These are phyloP conservation scores for Stegostoma tigrinum DNA, from an alignment of 2,113 vertebrate species.

Conservation along the genomic window DNA sequence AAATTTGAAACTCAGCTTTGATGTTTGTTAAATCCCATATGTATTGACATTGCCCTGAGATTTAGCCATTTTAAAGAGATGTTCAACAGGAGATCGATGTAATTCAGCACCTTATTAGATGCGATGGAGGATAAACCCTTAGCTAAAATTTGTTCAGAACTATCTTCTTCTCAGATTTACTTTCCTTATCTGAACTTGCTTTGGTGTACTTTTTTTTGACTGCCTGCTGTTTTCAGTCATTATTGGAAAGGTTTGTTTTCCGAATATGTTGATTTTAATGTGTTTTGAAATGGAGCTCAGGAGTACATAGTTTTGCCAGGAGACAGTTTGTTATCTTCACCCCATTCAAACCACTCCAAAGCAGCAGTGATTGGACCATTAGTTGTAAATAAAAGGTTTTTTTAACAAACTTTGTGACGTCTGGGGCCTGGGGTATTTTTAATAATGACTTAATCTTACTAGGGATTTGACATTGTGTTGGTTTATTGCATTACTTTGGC, in stretches of 20 bases:
- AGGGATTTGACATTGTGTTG: conserved; percentile 51
- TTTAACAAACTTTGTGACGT: conserved; percentile 46
- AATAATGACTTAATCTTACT: conserved; percentile 49
- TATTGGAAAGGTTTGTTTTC: too few species aligned
- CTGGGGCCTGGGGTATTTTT: conserved; percentile 41
- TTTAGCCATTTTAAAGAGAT: neutral
- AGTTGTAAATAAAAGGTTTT: conserved; percentile 39
- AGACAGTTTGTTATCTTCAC: neutral
- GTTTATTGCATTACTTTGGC: conserved; percentile 40
- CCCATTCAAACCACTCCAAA: neutral
- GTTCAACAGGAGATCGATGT: neutral
- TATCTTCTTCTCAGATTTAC: neutral
- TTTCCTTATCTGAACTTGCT: neutral
- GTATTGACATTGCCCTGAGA: neutral
- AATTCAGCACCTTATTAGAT: neutral
- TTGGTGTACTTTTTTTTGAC: neutral
- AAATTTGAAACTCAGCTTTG: neutral
- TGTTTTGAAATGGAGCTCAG: neutral
- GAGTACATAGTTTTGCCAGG: neutral
- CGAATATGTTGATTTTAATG: neutral
- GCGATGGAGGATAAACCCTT: neutral
- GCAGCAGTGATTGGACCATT: neutral
- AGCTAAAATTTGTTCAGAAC: neutral
- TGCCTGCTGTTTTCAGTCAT: neutral
- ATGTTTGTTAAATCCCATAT: neutral